Evolutionary conservation across 2,888 invertebrate genomes (phyloP).

Genomic region (Hirudinaria manillensis): DNA sequence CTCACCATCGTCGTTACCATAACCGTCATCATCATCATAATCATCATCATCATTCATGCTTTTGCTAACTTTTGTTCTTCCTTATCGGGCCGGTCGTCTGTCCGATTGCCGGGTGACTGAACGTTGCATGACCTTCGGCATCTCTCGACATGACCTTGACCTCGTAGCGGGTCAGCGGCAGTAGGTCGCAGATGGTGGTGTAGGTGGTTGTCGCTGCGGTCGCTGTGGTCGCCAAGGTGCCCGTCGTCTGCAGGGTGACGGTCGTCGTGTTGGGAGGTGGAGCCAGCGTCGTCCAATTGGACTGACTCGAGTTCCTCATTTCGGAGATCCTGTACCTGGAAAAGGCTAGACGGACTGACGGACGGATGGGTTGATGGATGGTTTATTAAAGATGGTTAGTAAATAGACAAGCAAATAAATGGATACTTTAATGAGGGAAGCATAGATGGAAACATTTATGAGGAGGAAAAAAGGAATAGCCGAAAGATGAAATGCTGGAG

Average conservation of each 20-base stretch:
- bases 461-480: too few relatives aligned
- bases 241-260: background rate
- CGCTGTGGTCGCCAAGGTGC: background rate
- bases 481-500: too few relatives aligned
- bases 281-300: background rate
- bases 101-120: background rate
- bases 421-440: too few relatives aligned
- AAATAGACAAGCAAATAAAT: too few relatives aligned
- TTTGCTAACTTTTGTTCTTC: background rate
- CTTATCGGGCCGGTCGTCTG: too few relatives aligned
- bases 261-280: background rate
- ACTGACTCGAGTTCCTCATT: background rate
- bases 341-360: too few relatives aligned
- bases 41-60: conserved; percentile 13
- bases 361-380: too few relatives aligned
- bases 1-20: background rate
- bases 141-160: conserved; percentile 18
- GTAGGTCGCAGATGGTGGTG: conserved; percentile 3
- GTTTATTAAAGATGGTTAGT: too few relatives aligned
- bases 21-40: conserved; percentile 17
- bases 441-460: too few relatives aligned
- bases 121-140: background rate
- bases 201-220: background rate
- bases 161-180: background rate
- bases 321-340: too few relatives aligned